phyloP scores from a whole-genome alignment of 2,113 vertebrate species.

The Artemisiospiza belli region DNA sequence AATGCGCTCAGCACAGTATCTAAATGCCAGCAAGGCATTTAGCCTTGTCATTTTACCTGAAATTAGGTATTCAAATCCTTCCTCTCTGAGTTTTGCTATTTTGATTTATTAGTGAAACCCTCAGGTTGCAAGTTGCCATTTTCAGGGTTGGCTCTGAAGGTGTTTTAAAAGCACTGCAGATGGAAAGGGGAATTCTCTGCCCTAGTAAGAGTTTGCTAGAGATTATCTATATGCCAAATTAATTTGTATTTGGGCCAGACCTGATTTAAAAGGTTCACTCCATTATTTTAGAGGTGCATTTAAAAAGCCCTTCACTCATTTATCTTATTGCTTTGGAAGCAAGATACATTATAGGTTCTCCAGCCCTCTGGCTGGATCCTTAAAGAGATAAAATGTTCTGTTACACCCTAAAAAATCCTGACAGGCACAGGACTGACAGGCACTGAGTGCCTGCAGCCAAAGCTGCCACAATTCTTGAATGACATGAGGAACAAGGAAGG shows the following conservation, averaged over 20 bases:
- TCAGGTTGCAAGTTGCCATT: not conserved
- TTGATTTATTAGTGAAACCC: slow-evolving; percentile 26
- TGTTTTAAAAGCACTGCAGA: not conserved
- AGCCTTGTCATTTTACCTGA: slow-evolving; percentile 43
- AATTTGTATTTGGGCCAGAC: not conserved
- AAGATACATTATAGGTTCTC: not conserved
- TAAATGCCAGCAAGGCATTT: slow-evolving; percentile 30
- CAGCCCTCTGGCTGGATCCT: not conserved
- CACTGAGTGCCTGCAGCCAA: not conserved
- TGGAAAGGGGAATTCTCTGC: not conserved
- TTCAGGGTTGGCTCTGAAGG: not conserved
- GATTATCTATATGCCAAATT: not conserved
- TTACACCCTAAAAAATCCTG: not conserved
- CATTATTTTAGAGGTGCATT: not conserved
- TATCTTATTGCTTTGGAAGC: not conserved
- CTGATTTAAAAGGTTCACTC: not conserved
- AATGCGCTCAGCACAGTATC: not conserved
- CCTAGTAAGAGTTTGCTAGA: not conserved
- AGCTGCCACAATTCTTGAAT: not conserved
- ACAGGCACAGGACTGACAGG: not conserved
- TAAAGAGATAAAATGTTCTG: not conserved
- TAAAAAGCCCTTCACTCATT: not conserved
- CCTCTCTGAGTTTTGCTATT: not conserved
- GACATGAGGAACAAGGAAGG: not conserved
- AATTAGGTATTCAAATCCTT: slow-evolving; percentile 34